Conservation (phyloP, 2,888 invertebrate species). For the Ryuthela nishihirai region DNA sequence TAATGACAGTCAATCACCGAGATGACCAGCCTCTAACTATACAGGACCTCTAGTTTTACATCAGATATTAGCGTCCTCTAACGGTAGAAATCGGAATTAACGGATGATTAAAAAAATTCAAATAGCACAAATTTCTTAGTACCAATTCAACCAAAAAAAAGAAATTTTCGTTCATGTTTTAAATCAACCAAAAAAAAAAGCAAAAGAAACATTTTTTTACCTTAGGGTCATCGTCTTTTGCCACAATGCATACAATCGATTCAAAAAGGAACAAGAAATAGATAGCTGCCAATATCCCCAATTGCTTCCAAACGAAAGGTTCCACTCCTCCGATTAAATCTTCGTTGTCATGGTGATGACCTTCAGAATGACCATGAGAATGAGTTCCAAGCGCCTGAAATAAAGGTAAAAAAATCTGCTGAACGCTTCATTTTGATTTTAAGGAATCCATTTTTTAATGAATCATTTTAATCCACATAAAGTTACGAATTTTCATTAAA, state of each 20-base stretch:
- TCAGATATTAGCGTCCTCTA: too few species aligned
- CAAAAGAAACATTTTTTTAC: conserved; percentile 1
- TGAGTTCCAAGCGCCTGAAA: conserved; percentile 34
- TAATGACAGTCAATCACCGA: too few species aligned
- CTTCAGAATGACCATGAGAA: conserved; percentile 27
- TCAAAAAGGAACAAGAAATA: conserved; percentile 44
- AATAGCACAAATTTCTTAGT: too few species aligned
- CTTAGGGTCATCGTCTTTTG: conserved; percentile 8
- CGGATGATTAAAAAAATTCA: too few species aligned
- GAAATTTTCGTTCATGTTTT: background rate
- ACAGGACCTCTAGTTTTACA: too few species aligned
- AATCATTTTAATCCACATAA: too few species aligned
- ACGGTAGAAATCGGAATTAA: too few species aligned
- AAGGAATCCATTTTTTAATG: too few species aligned
- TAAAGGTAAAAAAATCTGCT: background rate
- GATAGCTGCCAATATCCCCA: conserved; percentile 41
- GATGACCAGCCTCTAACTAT: too few species aligned
- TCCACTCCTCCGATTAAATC: conserved; percentile 17
- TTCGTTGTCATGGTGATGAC: conserved; percentile 26
- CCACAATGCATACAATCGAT: conserved; percentile 35
- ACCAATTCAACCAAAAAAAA: background rate
- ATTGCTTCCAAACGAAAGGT: conserved; percentile 32
- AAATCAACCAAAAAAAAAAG: background rate
- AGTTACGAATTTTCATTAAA: too few species aligned
- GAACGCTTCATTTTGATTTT: too few species aligned